Conservation (phyloP, 2,113 vertebrate genomes). For the Morone saxatilis region DNA sequence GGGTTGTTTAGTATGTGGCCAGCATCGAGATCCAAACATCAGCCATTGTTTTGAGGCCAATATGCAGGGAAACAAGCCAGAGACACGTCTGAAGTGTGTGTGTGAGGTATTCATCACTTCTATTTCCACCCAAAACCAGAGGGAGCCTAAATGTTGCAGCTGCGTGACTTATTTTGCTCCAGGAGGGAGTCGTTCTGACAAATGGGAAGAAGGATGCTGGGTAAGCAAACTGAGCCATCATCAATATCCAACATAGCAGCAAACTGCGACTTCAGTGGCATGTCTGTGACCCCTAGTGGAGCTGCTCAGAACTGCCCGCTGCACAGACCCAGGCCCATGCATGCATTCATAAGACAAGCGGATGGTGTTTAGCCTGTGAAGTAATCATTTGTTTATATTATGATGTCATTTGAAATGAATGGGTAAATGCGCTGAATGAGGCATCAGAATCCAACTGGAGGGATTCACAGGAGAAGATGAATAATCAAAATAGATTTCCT, state of each 20-base stretch:
- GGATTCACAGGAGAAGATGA: neutral
- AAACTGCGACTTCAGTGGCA: slow-evolving; percentile 2
- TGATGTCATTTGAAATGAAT: neutral
- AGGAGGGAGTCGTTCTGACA: slow-evolving; percentile 63
- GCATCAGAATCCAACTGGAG: neutral
- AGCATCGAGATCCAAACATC: slow-evolving; percentile 33
- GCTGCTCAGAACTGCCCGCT: slow-evolving; percentile 8
- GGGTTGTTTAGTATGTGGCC: slow-evolving; percentile 28
- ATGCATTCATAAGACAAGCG: slow-evolving; percentile 38
- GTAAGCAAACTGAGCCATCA: slow-evolving; percentile 70
- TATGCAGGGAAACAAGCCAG: slow-evolving; percentile 34
- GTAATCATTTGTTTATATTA: slow-evolving; percentile 18
- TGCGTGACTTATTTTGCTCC: slow-evolving; percentile 69
- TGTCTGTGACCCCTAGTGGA: slow-evolving; percentile 72
- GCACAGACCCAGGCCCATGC: neutral
- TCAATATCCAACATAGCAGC: slow-evolving; percentile 58
- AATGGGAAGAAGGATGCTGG: slow-evolving; percentile 71
- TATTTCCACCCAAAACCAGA: slow-evolving; percentile 29
- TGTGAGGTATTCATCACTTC: slow-evolving; percentile 52
- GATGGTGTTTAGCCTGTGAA: slow-evolving; percentile 3
- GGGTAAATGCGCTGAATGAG: neutral
- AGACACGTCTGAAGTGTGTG: slow-evolving; percentile 14
- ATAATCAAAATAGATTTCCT: neutral
- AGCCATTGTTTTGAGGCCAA: slow-evolving; percentile 13
- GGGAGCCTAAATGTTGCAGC: slow-evolving; percentile 58